phyloP scores from a whole-genome alignment of 2,113 vertebrate species.

The Pimephales promelas region DNA sequence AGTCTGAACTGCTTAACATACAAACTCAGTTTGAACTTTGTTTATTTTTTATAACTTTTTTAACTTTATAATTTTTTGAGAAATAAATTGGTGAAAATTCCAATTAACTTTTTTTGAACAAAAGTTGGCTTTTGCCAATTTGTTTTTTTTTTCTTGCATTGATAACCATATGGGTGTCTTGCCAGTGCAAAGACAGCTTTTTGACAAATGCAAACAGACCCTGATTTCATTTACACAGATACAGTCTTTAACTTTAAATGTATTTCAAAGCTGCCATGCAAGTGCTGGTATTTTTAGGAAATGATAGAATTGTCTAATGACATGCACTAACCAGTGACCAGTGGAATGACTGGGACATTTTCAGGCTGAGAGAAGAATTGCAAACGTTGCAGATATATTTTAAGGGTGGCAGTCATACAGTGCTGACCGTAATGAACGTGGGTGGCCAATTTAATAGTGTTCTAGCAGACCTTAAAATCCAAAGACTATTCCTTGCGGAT shows the following conservation, averaged over 20 bases:
- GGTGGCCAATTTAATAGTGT: conserved; percentile 41
- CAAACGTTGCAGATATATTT: conserved; percentile 56
- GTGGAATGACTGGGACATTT: conserved; percentile 4
- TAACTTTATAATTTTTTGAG: background rate
- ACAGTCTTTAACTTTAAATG: background rate
- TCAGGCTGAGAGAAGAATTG: conserved; percentile 43
- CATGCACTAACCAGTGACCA: background rate
- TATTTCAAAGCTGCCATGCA: background rate
- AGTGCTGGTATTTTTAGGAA: background rate
- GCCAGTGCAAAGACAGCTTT: background rate
- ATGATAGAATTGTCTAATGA: background rate
- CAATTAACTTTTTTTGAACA: no score
- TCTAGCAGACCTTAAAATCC: conserved; percentile 1
- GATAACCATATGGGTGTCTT: background rate
- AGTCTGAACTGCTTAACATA: background rate
- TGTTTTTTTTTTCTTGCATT: background rate
- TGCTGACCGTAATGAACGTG: conserved; percentile 53
- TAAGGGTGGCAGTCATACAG: conserved; percentile 39
- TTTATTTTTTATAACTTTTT: background rate
- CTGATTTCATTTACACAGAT: conserved; percentile 1
- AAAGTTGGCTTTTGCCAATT: background rate
- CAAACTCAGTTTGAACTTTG: background rate
- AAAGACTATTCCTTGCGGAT: no score
- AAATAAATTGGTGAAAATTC: background rate
- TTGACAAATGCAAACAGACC: no score